Percentiles rank a stretch among this genome's conserved stretches.
Evolutionary conservation across 2,113 vertebrate genomes (phyloP).

Genomic region (Lepus timidus): DNA sequence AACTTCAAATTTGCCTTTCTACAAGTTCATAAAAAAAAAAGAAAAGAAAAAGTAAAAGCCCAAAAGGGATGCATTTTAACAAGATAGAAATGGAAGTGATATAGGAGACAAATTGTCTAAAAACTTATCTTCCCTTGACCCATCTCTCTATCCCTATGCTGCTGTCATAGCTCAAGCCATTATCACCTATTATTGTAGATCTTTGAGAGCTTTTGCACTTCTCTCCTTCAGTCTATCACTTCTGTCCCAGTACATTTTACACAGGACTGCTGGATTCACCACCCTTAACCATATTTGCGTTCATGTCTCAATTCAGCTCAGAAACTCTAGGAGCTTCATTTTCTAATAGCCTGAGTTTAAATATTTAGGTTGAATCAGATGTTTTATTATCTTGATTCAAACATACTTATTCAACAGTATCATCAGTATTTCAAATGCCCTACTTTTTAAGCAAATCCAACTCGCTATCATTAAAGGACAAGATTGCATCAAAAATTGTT

Average conservation of each 20-base stretch:
- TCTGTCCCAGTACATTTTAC: background rate
- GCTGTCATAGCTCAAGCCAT: background rate
- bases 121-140: background rate
- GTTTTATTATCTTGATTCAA: background rate
- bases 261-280: background rate
- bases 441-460: background rate
- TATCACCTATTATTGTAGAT: background rate
- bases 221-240: background rate
- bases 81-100: background rate
- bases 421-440: background rate
- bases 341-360: background rate
- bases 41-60: background rate
- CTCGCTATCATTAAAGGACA: background rate
- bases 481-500: background rate
- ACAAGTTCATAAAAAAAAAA: background rate
- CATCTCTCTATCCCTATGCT: background rate
- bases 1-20: background rate
- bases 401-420: background rate
- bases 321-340: background rate
- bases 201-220: conserved; percentile 14
- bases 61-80: background rate
- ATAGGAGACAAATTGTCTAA: background rate
- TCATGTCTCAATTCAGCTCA: background rate
- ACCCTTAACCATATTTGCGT: background rate
- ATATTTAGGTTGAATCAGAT: background rate